A percentile compares a stretch with the other conserved stretches of the same genome.
Evolutionary conservation across 2,888 invertebrate species (phyloP).

Genomic region (Scaptomyza caliginosa): DNA sequence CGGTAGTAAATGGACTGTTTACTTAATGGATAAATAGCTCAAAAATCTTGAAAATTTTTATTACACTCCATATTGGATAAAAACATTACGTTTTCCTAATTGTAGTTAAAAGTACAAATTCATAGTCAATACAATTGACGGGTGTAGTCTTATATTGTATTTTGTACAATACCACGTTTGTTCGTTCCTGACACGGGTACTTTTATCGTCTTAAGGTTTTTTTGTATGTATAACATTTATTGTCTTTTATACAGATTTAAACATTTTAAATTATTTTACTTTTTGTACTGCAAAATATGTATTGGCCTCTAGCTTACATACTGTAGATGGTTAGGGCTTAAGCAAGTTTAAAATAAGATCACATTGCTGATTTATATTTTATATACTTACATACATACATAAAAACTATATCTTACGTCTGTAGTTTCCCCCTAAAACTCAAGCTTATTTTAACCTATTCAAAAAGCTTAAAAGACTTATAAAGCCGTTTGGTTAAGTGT

Average conservation of each 20-base stretch:
- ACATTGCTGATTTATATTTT: constrained; percentile 57
- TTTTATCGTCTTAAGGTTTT: constrained; percentile 1
- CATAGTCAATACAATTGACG: neutral
- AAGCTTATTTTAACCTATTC: constrained; percentile 18
- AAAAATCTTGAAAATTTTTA: constrained; percentile 13
- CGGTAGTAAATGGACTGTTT: constrained; percentile 18
- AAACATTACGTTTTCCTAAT: neutral
- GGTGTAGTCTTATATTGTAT: neutral
- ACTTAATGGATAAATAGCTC: constrained; percentile 14
- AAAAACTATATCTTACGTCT: constrained; percentile 19
- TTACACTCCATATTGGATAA: neutral
- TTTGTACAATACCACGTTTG: neutral
- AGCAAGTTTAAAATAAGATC: constrained; percentile 73
- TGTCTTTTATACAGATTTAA: constrained; percentile 55
- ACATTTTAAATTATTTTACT: constrained; percentile 37
- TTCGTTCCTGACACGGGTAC: constrained; percentile 11
- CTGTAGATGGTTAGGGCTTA: constrained; percentile 34
- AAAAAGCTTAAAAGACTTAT: constrained; percentile 53
- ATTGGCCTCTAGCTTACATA: constrained; percentile 23
- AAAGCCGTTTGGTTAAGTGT: constrained; percentile 56
- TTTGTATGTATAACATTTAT: constrained; percentile 38
- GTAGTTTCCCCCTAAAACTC: constrained; percentile 26
- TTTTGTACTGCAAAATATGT: constrained; percentile 55
- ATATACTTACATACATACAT: constrained; percentile 7
- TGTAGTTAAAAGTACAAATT: neutral